Base-by-base conservation (phyloP, 2,113 vertebrate genomes). In the Neogale vison region DNA sequence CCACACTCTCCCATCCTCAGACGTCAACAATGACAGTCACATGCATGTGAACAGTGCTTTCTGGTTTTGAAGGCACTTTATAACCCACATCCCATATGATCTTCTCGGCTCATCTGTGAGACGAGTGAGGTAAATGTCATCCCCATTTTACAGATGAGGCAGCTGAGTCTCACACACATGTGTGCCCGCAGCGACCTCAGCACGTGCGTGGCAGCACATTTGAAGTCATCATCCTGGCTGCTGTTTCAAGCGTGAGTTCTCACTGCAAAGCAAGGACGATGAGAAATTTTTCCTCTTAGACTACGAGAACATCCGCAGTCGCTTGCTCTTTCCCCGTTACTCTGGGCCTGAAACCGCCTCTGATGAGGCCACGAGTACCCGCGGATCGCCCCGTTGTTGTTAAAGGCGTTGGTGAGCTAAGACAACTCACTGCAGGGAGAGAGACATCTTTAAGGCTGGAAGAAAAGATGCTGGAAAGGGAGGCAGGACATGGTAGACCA, bases 71-170 rank as follows among this genome's bases (percentile, higher is more conserved):
- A 74, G 63, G 71, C 45, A 1, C 1, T 79, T 83, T 11, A 34
- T 29, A 71, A 59, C 3, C 24, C 9, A 3, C 50, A 52, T 85
- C 50, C 34, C 63, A 3, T 3, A 3, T 3, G 63, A 42, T 13
- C 34, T 42, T 34, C 31, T 13, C 8, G 1, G 50, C 29, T 10
- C 12, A 9, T 45, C 47, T 1, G 5, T 63, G n/a, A 72, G 31
- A 0, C 0, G 34, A 23, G 61, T 29, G 1, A 5, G 31, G 45
- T 21, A 52, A 0, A 0, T 0, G 15, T 52, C 31, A 15, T 11
- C 31, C 76, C 80, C 57, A 6, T 71, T 92, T 93, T 6, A 79
- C 1, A 97, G 90, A n/a, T 21, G 24, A 47, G 2, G 9, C 15
- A 82, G 77, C 0, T 0, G 71, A 76, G 94, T 17, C 0, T 52